Evolutionary conservation across 2,888 invertebrate genomes (phyloP).

Genomic region (Cheilosia scutellata): DNA sequence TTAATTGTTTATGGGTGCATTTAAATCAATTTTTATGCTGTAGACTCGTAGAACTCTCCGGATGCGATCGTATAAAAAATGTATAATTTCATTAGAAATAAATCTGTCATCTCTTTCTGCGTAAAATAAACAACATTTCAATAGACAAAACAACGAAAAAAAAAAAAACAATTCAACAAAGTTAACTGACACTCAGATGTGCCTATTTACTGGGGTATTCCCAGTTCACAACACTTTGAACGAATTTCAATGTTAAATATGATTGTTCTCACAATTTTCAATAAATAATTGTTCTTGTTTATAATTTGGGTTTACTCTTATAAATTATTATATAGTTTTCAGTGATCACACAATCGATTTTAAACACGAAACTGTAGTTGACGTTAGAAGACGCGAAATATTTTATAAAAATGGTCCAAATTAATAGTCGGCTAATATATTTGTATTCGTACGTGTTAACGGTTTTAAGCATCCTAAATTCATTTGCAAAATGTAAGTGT

Average conservation of each 20-base stretch:
- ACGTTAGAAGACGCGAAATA: constrained; percentile 3
- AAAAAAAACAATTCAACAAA: neutral
- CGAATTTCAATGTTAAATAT: constrained; percentile 60
- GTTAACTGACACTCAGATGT: neutral
- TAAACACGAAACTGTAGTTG: constrained; percentile 29
- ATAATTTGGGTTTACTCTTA: constrained; percentile 6
- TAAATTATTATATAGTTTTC: constrained; percentile 8
- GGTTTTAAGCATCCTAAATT: neutral
- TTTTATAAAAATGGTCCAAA: constrained; percentile 10
- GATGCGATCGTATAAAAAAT: neutral
- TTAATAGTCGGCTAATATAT: neutral
- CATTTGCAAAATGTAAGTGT: constrained; percentile 37
- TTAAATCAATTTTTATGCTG: neutral
- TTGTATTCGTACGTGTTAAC: neutral
- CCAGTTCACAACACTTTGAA: constrained; percentile 30
- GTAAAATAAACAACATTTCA: constrained; percentile 4
- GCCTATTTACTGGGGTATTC: constrained; percentile 44
- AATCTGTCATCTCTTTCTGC: neutral
- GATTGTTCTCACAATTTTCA: constrained; percentile 46
- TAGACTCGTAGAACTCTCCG: neutral
- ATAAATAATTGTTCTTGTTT: constrained; percentile 18
- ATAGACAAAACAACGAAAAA: constrained; percentile 1
- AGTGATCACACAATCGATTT: neutral
- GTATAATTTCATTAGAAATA: neutral
- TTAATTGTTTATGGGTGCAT: no score